Evolutionary conservation across 1,140 invertebrate genomes (phyloP), one percentile per base, ranked within the genome.

Genomic region (Elymnias hypermnestra): DNA sequence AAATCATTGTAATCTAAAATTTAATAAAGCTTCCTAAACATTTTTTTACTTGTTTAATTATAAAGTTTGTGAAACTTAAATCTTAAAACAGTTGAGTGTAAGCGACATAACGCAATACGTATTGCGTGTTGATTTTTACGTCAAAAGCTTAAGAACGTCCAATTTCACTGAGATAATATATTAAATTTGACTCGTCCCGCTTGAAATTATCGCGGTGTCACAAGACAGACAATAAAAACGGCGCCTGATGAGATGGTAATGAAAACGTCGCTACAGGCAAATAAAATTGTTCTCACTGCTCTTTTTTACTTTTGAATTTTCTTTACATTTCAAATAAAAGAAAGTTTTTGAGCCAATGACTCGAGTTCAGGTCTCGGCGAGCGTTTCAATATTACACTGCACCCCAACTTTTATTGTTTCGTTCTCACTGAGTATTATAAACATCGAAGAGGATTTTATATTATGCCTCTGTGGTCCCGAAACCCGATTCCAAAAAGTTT

Each of bases 321-420:
- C 58, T 66, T 69, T 65, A 57, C 60, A 51, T 70, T 75, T 71
- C 49, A 69, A 76, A 77, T 79, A 77, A 77, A 71, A 60, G 60
- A 50, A 63, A 72, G 63, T 62, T 71, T 19, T 63, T 53, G 58
- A 50, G 44, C 53, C 54, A 41, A 26, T 53, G 64, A 62, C 55
- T 55, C 60, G 55, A 45, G 53, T 44, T 53, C 31, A 31, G 45
- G 42, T 45, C 56, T 55, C 46, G 63, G 72, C 53, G 53, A 65
- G 72, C 61, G 61, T 75, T 76, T 82, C 74, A 82, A 78, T 76
- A 78, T 73, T 53, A 63, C 67, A 64, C 50, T 53, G 63, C 29
- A 33, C 53, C 29, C 7, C 14, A 33, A 33, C 54, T 76, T 76
- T 72, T 72, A 72, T 75, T 75, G 66, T 72, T 66, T 69, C 57